These are phyloP conservation scores for Corythornis madagascariensis DNA, from an alignment of 2,113 vertebrate species.

Conservation along the genomic window DNA sequence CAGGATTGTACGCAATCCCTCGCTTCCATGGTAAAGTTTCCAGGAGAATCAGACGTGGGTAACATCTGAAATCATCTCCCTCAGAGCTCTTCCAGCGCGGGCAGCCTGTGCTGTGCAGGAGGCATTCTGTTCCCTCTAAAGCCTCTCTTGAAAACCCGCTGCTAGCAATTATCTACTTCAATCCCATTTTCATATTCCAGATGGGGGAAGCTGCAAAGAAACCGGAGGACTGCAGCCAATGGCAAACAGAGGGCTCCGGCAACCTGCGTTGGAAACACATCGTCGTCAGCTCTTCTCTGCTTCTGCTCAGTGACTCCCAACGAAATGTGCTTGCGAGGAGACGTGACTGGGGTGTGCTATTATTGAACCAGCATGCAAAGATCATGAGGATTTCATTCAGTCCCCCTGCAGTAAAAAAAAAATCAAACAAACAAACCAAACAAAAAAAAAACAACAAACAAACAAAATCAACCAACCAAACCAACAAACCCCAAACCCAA, in stretches of 20 bases:
- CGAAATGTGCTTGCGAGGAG: background rate
- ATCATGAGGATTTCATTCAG: constrained; percentile 50
- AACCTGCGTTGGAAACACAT: constrained; percentile 28
- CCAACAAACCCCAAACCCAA: too few relatives aligned
- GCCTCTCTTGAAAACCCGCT: constrained; percentile 47
- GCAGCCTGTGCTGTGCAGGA: constrained; percentile 48
- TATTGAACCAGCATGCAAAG: constrained; percentile 4
- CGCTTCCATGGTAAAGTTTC: constrained; percentile 66
- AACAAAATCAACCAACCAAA: background rate
- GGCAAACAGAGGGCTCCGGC: constrained; percentile 42
- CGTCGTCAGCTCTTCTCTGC: constrained; percentile 58
- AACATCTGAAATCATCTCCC: constrained; percentile 59
- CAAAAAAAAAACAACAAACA: background rate
- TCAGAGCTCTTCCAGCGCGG: constrained; percentile 12
- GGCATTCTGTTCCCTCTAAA: constrained; percentile 46
- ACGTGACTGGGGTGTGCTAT: constrained; percentile 47
- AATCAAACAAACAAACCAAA: background rate
- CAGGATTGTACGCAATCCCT: constrained; percentile 6
- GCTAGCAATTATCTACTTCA: constrained; percentile 67
- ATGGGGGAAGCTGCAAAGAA: constrained; percentile 70
- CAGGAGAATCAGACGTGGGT: constrained; percentile 60
- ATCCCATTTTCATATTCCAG: constrained; percentile 69
- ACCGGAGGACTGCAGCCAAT: constrained; percentile 57
- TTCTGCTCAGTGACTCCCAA: constrained; percentile 48
- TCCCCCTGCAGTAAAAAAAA: background rate